Percentiles rank a stretch among this genome's conserved stretches.
phyloP scores from a whole-genome alignment of 2,888 invertebrate genomes.

The Euzophera pinguis region DNA sequence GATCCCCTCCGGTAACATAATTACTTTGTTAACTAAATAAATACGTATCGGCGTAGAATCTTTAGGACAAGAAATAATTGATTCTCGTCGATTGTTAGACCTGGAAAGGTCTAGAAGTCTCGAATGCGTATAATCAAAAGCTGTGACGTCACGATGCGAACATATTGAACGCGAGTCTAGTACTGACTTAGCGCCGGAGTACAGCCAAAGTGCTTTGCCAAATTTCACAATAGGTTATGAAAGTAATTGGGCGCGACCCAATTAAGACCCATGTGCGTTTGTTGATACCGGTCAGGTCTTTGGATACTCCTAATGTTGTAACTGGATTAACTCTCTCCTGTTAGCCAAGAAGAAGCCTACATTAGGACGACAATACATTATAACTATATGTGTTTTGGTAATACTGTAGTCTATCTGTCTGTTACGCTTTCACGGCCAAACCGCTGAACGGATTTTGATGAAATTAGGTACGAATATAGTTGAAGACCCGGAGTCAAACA shows the following conservation, averaged over 20 bases:
- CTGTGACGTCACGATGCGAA: slow-evolving; percentile 33
- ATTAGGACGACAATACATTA: no score
- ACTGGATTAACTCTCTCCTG: no score
- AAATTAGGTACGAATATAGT: no score
- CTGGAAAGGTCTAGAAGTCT: not conserved
- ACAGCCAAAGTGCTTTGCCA: slow-evolving; percentile 62
- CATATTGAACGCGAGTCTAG: slow-evolving; percentile 27
- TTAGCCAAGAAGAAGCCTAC: no score
- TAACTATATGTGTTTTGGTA: no score
- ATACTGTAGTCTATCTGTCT: no score
- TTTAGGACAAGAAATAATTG: not conserved
- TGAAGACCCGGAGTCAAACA: no score
- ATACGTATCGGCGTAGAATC: not conserved
- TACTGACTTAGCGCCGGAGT: slow-evolving; percentile 36
- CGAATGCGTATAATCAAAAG: slow-evolving; percentile 18
- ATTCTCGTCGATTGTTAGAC: not conserved
- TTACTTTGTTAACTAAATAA: not conserved
- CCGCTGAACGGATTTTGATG: no score
- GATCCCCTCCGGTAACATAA: slow-evolving; percentile 53
- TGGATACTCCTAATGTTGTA: no score
- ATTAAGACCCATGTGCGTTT: slow-evolving; percentile 13
- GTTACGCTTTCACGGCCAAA: no score
- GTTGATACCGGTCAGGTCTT: not conserved
- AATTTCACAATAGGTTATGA: slow-evolving; percentile 56
- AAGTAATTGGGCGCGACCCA: slow-evolving; percentile 19